Conservation (phyloP, 2,888 invertebrate genomes). For the Idaea aversata region DNA sequence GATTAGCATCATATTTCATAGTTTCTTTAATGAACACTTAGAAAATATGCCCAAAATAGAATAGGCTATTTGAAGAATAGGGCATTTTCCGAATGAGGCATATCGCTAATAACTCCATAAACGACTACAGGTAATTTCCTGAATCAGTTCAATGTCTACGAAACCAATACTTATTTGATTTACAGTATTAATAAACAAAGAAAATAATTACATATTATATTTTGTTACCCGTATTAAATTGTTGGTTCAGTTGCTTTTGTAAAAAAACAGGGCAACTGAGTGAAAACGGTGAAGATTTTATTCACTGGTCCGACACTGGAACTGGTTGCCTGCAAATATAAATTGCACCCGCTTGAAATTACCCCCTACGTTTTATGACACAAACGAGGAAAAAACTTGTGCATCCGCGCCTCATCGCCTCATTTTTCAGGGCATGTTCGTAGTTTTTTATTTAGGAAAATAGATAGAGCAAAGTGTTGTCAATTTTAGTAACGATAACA, state of each 20-base stretch:
- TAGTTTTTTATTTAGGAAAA: slow-evolving; percentile 32
- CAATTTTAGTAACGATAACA: slow-evolving; percentile 9
- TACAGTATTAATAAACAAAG: not conserved
- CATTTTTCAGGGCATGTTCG: slow-evolving; percentile 38
- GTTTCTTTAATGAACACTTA: too few relatives aligned
- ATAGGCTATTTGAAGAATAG: too few relatives aligned
- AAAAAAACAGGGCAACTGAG: slow-evolving; percentile 28
- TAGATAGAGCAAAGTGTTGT: slow-evolving; percentile 25
- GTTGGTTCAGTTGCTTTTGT: slow-evolving; percentile 41
- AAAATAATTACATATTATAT: not conserved
- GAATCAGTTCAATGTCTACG: not conserved
- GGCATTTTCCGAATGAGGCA: too few relatives aligned
- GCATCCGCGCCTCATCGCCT: slow-evolving; percentile 45
- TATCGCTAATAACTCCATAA: too few relatives aligned
- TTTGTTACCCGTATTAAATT: not conserved
- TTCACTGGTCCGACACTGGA: slow-evolving; percentile 50
- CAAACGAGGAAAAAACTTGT: slow-evolving; percentile 56
- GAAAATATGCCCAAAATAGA: too few relatives aligned
- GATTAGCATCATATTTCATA: too few relatives aligned
- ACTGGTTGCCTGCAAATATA: slow-evolving; percentile 59
- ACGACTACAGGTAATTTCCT: too few relatives aligned
- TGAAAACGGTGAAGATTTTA: slow-evolving; percentile 55
- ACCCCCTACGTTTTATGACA: slow-evolving; percentile 63
- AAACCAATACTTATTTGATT: not conserved
- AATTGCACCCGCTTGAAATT: slow-evolving; percentile 64